Percentiles rank a stretch among this genome's conserved stretches.
Conservation (phyloP, 1,140 invertebrate genomes). For the Cepaea nemoralis region DNA sequence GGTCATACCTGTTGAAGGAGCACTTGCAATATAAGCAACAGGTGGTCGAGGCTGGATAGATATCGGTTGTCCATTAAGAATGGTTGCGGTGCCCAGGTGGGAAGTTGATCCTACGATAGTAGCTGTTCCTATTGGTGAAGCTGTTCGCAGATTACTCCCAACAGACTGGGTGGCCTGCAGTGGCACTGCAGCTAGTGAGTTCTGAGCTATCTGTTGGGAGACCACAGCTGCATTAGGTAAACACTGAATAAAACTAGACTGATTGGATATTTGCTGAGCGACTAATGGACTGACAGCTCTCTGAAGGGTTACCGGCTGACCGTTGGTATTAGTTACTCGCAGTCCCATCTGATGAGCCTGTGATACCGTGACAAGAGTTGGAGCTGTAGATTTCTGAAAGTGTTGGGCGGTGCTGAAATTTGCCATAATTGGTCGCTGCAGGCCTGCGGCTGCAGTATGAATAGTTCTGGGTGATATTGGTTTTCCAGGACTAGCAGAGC, state of each 20-base stretch:
- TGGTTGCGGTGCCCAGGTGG: slow-evolving; percentile 9
- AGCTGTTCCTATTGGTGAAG: slow-evolving; percentile 25
- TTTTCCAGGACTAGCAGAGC: not conserved
- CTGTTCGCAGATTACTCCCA: not conserved
- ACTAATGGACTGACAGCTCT: slow-evolving; percentile 18
- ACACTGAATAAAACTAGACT: slow-evolving; percentile 20
- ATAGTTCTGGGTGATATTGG: not conserved
- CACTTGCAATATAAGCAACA: slow-evolving; percentile 8
- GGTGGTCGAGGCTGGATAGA: slow-evolving; percentile 28
- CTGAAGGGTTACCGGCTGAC: slow-evolving; percentile 27
- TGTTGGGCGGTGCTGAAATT: not conserved
- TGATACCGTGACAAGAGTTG: slow-evolving; percentile 9
- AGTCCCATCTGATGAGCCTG: slow-evolving; percentile 17
- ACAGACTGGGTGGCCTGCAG: not conserved
- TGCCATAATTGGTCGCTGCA: not conserved
- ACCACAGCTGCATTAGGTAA: slow-evolving; percentile 9
- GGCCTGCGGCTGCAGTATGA: not conserved
- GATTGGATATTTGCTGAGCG: slow-evolving; percentile 20
- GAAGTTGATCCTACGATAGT: slow-evolving; percentile 20
- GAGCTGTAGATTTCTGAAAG: not conserved
- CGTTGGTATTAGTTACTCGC: not conserved
- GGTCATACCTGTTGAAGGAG: slow-evolving; percentile 20
- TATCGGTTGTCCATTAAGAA: slow-evolving; percentile 24
- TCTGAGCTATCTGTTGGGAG: slow-evolving; percentile 10
- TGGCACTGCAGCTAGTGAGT: not conserved